phyloP scores from a whole-genome alignment of 2,888 invertebrate species.

The Muscina levida region DNA sequence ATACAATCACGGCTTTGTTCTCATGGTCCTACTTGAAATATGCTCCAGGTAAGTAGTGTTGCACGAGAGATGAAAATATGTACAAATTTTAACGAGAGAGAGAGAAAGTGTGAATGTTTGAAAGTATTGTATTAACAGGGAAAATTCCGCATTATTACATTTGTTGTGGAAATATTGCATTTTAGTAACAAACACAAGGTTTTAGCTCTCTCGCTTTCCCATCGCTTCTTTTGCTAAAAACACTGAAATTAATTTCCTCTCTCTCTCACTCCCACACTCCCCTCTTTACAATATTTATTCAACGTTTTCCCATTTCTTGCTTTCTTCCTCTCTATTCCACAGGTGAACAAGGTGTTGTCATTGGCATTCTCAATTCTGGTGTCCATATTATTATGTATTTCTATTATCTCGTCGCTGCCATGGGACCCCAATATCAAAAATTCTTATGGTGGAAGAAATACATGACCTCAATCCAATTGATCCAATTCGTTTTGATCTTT shows the following conservation, averaged over 20 bases:
- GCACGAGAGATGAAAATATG: too few relatives aligned
- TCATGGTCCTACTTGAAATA: constrained; percentile 90
- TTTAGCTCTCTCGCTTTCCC: too few relatives aligned
- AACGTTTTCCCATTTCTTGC: neutral
- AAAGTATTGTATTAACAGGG: too few relatives aligned
- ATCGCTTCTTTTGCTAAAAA: too few relatives aligned
- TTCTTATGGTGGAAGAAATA: constrained; percentile 82
- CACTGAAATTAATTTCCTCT: too few relatives aligned
- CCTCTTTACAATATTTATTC: neutral
- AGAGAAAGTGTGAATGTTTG: too few relatives aligned
- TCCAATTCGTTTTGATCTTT: constrained; percentile 86
- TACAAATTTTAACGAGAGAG: too few relatives aligned
- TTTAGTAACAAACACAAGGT: too few relatives aligned
- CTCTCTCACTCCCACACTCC: too few relatives aligned
- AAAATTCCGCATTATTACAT: too few relatives aligned
- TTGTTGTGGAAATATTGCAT: too few relatives aligned
- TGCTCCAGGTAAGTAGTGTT: constrained; percentile 83
- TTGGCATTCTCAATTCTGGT: constrained; percentile 81
- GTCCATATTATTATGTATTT: constrained; percentile 82
- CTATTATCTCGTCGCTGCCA: constrained; percentile 81
- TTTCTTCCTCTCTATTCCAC: neutral
- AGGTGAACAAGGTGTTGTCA: constrained; percentile 80
- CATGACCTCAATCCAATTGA: constrained; percentile 81
- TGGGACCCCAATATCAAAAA: constrained; percentile 81
- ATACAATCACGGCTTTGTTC: constrained; percentile 88